Evolutionary conservation across 2,113 vertebrate genomes (phyloP), one percentile per base, ranked within the genome.

Genomic region (Proterorhinus semilunaris): DNA sequence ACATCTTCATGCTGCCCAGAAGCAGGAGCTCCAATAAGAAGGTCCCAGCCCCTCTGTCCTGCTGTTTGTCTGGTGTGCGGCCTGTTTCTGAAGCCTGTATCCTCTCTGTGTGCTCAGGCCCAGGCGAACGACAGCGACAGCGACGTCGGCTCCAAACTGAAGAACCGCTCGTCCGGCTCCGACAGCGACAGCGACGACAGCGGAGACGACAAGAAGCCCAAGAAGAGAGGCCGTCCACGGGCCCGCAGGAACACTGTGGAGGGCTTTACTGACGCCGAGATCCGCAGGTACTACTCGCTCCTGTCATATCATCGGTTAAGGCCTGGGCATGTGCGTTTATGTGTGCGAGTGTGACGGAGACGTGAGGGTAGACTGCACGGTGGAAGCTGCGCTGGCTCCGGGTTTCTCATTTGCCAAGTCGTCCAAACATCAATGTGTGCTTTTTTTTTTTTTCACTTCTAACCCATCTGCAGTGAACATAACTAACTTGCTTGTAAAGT

Each of bases 121-220:
- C 95, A 93, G 81, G 93, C 96, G 58, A 98, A 99, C 46, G 98
- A 98, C 75, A 99, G 98, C 7, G 98, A 99, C 71, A 99, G 97
- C 0, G 98, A 99, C 51, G 92, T 94, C 2, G 97, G 96, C 72
- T 95, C 96, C 13, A 98, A 98, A 86, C 94, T 96, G 63, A 96
- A 96, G 84, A 93, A 96, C 83, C 93, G 92, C 10, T 96, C 97
- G 0, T 98, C 98, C 0, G 98, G 94, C 9, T 98, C 98, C 0
- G 98, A 99, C 42, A 99, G 96, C 0, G 98, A 99, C 84, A 96
- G 96, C 0, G 98, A 98, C 0, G 98, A 99, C 15, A 97, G 95
- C 0, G 97, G 97, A 0, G 98, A 99, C 0, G 98, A 98, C 80
- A 98, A 96, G 86, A 95, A 94, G 87, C 97, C 98, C 0, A 99